Evolutionary conservation across 2,888 invertebrate species (phyloP).

Genomic region (Belgica antarctica): DNA sequence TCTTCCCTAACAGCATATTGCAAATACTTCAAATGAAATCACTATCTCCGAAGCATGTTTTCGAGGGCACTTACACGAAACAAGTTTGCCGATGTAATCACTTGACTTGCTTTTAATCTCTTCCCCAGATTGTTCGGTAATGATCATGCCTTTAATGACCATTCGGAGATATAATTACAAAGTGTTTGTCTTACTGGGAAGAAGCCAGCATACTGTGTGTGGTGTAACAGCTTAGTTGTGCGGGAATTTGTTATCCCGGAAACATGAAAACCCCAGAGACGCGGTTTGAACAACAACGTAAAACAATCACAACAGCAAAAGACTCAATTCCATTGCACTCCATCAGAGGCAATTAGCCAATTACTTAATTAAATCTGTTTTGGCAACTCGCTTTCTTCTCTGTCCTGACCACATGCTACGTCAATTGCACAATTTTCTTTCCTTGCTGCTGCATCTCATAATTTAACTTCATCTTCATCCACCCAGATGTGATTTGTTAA

Average conservation of each 20-base stretch:
- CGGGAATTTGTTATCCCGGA: too few species aligned
- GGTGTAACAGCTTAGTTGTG: too few species aligned
- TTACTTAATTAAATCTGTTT: slow-evolving; percentile 38
- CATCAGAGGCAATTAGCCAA: slow-evolving; percentile 29
- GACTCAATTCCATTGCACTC: slow-evolving; percentile 23
- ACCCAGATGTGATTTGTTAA: slow-evolving; percentile 42
- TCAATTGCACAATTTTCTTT: slow-evolving; percentile 30
- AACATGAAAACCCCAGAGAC: too few species aligned
- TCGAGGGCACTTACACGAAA: background rate
- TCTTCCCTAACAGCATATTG: slow-evolving; percentile 24
- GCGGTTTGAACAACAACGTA: too few species aligned
- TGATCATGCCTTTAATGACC: too few species aligned
- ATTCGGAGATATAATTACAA: too few species aligned
- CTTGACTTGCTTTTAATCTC: slow-evolving; percentile 9
- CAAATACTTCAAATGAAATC: slow-evolving; percentile 26
- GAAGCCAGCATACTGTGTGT: too few species aligned
- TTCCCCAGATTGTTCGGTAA: too few species aligned
- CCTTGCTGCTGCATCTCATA: slow-evolving; percentile 31
- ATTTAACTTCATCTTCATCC: background rate
- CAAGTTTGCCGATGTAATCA: background rate
- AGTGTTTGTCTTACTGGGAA: too few species aligned
- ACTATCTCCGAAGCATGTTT: background rate
- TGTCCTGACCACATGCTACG: background rate
- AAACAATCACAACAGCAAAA: too few species aligned
- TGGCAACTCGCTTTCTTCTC: background rate